Base-by-base conservation (phyloP, 2,797 vertebrate species). In the Anguilla pacifica region DNA sequence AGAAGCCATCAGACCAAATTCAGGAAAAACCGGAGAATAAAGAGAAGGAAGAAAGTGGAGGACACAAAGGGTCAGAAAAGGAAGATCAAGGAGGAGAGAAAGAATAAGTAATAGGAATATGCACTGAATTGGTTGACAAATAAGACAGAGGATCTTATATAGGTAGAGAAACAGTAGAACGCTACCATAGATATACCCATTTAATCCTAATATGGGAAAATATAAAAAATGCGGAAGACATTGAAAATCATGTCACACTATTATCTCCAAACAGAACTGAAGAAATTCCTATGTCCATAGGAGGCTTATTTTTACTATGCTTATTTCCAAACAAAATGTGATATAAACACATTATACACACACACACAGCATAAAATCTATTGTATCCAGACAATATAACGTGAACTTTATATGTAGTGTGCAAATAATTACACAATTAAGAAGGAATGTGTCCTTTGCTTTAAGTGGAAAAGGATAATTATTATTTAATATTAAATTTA, bases 101-200 rank as follows among this genome's bases (percentile, higher is more conserved):
- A 64, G 11, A 28, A 51, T 51, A 70, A 72, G 53, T 72, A 51
- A 53, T 31, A 86, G 28, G 64, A 86, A 51, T 82, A 89, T 35
- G 35, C 49, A 31, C 35, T 85, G 7, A 77, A 85, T 55, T 31
- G 10, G 6, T 13, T 57, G 28, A 57, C 25, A 57, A n/a, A 57
- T 84, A 84, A 84, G 74, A 79, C 39, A 84, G 51, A 57, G 10
- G n/a, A 57, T 28, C 0, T 25, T 49, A 93, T 51, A 86, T 86
- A 86, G 59, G 15, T 90, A 85, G 86, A 89, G 88, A 92, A 86
- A 91, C 88, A 90, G 9, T 61, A 55, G 31, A 77, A 39, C 39
- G 35, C 31, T 39, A 72, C 67, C 67, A 31, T 72, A 77, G 31
- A 77, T 77, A 19, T 13, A 19, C 28, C 17, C 13, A 6, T 77